Base-by-base conservation (phyloP, 2,888 invertebrate species). In the Trilocha varians region DNA sequence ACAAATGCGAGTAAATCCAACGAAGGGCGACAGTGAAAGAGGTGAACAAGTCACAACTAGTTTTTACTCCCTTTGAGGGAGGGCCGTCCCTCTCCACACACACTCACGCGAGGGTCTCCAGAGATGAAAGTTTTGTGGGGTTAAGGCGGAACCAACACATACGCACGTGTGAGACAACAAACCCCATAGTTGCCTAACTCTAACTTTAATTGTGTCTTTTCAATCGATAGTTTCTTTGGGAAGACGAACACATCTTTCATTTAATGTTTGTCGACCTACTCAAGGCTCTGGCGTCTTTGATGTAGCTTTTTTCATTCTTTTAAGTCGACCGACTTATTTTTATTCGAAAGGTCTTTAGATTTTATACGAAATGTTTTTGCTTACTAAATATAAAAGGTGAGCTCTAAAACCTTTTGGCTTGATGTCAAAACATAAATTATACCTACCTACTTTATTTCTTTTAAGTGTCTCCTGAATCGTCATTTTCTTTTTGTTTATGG, bases 131-230 rank as follows among this genome's bases (percentile, higher is more conserved):
- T 83, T 84, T 75, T 67, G 82, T 80, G 84, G 85, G 84, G 84
- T 80, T 79, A 73, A 74, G 38, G 35, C 70, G 65, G 66, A 69
- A 72, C 78, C 65, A 69, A 76, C 77, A 77, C 77, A 73, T 63
- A 70, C 70, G 62, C 68, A 67, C 70, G 71, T 65, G 71, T 63
- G 77, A 78, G 80, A 79, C 79, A 80, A 80, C 78, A 80, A 78
- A 78, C 77, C 74, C 65, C 73, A 76, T 72, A 40, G 70, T 78
- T 79, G 78, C 77, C 79, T 77, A 82, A 83, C 83, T 78, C 78
- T 75, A 83, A 85, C 73, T 85, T 84, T 85, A 85, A 85, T 85
- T 85, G 83, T 82, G 79, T 79, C 82, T 77, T 83, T 84, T 80
- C 83, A 85, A 85, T 85, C 85, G 79, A 85, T 84, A 83, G 70